Base-by-base conservation (phyloP, 92 coral and sea anemone species). In the Bergia puertoricense region DNA sequence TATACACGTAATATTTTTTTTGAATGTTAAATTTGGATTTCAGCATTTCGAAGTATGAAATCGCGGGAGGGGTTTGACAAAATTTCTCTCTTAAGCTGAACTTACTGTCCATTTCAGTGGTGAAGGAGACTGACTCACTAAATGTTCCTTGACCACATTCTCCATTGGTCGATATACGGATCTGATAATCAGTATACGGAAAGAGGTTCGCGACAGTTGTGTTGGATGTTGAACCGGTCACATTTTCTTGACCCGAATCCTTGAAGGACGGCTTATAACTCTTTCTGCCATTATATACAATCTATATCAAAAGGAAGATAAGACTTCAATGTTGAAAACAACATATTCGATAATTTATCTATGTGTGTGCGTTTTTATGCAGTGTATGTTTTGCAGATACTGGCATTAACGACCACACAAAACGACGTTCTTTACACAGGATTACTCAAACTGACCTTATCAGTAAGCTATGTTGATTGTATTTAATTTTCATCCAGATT, bases 261-360 rank as follows among this genome's bases (percentile, higher is more conserved):
- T 45, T 79, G 8, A 79, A 79, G 15, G 82, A 79, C 23, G 1
- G 82, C 18, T 79, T 79, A 43, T 79, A 79, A 50, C 82, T 79
- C 82, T 79, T 79, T 11, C 43, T 79, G 2, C 82, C 82, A 10
- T 8, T 23, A n/a, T 79, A 79, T 18, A 50, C 8, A 46, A 77
- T 46, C 81, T 77, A 46, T 46, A 13, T 38, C 16, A 79, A 46
- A 46, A 48, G 30, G 6, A 22, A 37, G 8, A 22, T 23, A 62
- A 62, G 20, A 5, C 69, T 3, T 2, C 23, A 16, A 22, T 62
- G 4, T 62, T 22, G 30, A 30, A 30, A 30, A 30, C 30, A 30
- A 30, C 30, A 30, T 30, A 30, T 30, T 30, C 30, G 30, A 30
- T 30, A 30, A 30, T 30, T 30, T 30, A 30, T 30, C 30, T 30